phyloP scores from a whole-genome alignment of 2,113 vertebrate species.

The Ascaphus truei region DNA sequence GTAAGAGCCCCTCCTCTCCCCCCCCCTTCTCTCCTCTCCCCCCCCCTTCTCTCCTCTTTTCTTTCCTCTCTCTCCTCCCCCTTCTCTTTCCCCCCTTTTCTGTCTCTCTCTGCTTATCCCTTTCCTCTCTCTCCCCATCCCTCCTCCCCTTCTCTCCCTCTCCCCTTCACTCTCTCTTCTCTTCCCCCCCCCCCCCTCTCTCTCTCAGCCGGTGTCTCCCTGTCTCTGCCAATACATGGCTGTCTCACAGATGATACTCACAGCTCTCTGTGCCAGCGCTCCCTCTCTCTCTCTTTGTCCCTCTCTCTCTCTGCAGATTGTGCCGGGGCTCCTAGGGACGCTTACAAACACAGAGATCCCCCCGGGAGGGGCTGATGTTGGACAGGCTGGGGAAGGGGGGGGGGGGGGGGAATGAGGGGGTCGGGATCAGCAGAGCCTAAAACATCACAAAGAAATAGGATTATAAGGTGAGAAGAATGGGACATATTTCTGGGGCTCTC shows the following conservation, averaged over 20 bases:
- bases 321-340: conserved; percentile 32
- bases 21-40: neutral
- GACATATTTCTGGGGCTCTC: no score
- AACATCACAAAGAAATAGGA: conserved; percentile 24
- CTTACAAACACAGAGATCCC: conserved; percentile 54
- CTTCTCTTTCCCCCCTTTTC: neutral
- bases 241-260: conserved; percentile 19
- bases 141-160: conserved; percentile 38
- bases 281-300: conserved; percentile 12
- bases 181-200: neutral
- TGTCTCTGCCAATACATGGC: neutral
- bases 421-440: no score
- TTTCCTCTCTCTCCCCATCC: conserved; percentile 32
- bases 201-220: neutral
- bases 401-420: no score
- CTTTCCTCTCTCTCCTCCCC: neutral
- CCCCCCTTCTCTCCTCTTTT: neutral
- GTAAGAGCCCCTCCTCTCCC: neutral
- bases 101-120: conserved; percentile 12
- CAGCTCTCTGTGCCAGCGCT: neutral
- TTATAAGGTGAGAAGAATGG: no score
- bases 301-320: conserved; percentile 25
- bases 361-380: conserved; percentile 30
- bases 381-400: conserved; percentile 12
- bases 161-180: neutral